phyloP scores from a whole-genome alignment of 1,140 invertebrate species.

The Chrysomallon squamiferum region DNA sequence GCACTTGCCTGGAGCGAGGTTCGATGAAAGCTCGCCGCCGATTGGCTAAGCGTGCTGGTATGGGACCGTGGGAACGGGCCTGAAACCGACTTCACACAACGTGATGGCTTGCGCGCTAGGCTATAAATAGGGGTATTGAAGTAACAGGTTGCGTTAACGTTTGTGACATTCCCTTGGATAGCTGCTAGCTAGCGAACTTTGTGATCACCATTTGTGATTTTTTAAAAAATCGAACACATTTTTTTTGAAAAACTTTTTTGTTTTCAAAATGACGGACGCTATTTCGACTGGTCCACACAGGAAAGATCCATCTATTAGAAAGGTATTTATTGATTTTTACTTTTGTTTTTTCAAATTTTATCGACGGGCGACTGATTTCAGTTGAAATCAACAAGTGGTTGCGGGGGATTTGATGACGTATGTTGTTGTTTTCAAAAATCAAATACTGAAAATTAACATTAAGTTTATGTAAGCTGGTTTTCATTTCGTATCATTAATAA shows the following conservation, averaged over 20 bases:
- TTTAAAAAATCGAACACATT: background rate
- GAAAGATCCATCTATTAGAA: conserved; percentile 20
- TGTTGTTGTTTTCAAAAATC: no score
- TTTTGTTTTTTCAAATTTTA: no score
- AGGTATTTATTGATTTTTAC: conserved; percentile 8
- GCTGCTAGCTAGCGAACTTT: background rate
- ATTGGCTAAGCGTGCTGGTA: conserved; percentile 34
- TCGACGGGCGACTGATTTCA: no score
- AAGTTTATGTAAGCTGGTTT: no score
- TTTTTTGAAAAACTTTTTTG: background rate
- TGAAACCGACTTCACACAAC: conserved; percentile 31
- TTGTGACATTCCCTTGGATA: conserved; percentile 6
- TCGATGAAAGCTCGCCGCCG: conserved; percentile 4
- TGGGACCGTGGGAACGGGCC: conserved; percentile 43
- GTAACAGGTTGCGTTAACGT: conserved; percentile 6
- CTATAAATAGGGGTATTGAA: background rate
- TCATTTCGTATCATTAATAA: no score
- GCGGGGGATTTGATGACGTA: no score
- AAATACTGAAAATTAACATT: no score
- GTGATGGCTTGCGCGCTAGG: conserved; percentile 15
- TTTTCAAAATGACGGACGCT: conserved; percentile 5
- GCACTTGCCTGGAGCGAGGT: conserved; percentile 27
- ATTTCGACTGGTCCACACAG: conserved; percentile 4
- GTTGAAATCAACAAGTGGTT: no score
- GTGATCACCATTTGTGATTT: background rate